Evolutionary conservation across 1,140 invertebrate species (phyloP).

Genomic region (Colletes gigas): DNA sequence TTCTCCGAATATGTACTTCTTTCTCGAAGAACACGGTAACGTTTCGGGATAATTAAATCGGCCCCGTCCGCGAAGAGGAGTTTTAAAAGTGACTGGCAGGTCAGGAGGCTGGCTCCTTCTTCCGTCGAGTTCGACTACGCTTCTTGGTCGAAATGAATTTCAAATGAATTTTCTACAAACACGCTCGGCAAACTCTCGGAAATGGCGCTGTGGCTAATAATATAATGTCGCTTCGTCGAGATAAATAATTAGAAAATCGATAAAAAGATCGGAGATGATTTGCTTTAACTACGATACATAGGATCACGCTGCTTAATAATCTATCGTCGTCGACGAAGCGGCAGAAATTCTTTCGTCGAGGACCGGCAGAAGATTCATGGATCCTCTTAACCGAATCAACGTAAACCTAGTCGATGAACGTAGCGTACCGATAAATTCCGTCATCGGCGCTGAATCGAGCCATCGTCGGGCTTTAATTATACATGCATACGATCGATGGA

Average conservation of each 20-base stretch:
- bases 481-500: slow-evolving; percentile 16
- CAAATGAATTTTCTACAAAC: slow-evolving; percentile 48
- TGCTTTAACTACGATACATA: no score
- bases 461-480: slow-evolving; percentile 38
- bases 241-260: slow-evolving; percentile 26
- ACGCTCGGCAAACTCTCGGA: slow-evolving; percentile 18
- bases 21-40: neutral
- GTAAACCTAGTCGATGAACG: slow-evolving; percentile 4
- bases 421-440: slow-evolving; percentile 13
- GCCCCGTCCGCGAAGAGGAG: neutral
- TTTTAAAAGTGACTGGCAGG: slow-evolving; percentile 28
- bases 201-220: slow-evolving; percentile 1
- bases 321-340: no score
- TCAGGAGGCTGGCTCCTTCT: neutral
- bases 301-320: no score
- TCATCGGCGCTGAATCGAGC: neutral
- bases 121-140: neutral
- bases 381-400: neutral
- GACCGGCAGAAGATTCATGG: neutral
- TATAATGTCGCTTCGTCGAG: slow-evolving; percentile 29
- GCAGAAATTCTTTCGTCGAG: neutral
- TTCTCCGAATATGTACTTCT: slow-evolving; percentile 1
- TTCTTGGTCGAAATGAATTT: slow-evolving; percentile 29
- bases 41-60: slow-evolving; percentile 40
- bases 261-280: neutral